A percentile compares a stretch with the other conserved stretches of the same genome.
These are phyloP conservation scores for Ciconia stormi DNA, from an alignment of 2,113 vertebrate genomes.

Conservation along the genomic window DNA sequence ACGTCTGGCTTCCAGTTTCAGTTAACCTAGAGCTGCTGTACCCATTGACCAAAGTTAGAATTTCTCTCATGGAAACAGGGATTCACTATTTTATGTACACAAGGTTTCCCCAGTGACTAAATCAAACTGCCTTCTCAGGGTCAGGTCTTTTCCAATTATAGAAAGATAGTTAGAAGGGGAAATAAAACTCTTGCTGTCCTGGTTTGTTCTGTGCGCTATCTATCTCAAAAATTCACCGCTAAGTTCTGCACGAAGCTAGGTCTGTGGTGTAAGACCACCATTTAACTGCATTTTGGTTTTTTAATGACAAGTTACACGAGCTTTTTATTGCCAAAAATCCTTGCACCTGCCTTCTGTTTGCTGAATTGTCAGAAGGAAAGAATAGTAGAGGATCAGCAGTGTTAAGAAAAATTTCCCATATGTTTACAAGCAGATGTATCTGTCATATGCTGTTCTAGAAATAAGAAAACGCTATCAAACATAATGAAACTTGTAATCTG, in stretches of 20 bases:
- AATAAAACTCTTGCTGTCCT: background rate
- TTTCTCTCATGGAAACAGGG: background rate
- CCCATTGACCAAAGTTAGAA: background rate
- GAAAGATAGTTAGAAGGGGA: background rate
- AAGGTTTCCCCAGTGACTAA: background rate
- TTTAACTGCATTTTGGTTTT: background rate
- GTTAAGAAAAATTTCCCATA: conserved; percentile 22
- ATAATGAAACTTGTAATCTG: background rate
- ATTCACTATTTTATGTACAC: background rate
- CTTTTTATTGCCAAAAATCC: background rate
- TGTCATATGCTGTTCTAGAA: conserved; percentile 42
- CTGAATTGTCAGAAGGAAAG: conserved; percentile 21
- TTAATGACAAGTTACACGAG: background rate
- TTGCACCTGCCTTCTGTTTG: conserved; percentile 38
- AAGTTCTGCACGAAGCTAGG: background rate
- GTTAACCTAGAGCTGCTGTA: background rate
- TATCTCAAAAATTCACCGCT: background rate
- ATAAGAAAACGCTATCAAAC: background rate
- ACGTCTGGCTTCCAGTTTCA: background rate
- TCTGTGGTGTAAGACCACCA: background rate
- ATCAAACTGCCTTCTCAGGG: background rate
- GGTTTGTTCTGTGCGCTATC: background rate
- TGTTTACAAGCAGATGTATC: conserved; percentile 39
- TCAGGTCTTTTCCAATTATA: background rate
- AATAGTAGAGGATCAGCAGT: conserved; percentile 3